Evolutionary conservation across 2,888 invertebrate genomes (phyloP).

Genomic region (Thymelicus sylvestris): DNA sequence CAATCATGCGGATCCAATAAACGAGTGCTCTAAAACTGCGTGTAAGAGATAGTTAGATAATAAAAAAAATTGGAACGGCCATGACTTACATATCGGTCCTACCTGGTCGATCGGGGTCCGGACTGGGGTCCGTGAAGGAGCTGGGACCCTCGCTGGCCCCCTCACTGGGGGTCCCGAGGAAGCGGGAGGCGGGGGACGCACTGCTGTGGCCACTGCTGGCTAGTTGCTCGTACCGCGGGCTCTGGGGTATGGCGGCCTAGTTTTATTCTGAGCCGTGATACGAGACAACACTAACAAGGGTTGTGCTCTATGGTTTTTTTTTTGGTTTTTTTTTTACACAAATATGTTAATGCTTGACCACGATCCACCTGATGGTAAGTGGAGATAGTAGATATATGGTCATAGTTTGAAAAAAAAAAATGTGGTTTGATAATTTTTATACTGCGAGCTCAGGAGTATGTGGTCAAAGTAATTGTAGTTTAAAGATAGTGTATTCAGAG

Average conservation of each 20-base stretch:
- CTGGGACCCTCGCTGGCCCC: conserved; percentile 56
- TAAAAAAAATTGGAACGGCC: conserved; percentile 81
- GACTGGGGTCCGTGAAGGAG: conserved; percentile 73
- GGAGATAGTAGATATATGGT: too few relatives aligned
- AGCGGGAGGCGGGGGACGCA: conserved; percentile 72
- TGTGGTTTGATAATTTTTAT: background rate
- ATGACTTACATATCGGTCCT: conserved; percentile 84
- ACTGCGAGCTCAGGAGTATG: background rate
- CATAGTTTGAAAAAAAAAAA: too few relatives aligned
- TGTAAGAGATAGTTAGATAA: conserved; percentile 55
- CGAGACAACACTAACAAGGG: too few relatives aligned
- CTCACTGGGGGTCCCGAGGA: conserved; percentile 73
- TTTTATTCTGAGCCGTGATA: background rate
- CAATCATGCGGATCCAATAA: conserved; percentile 18
- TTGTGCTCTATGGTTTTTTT: too few relatives aligned
- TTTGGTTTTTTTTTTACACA: too few relatives aligned
- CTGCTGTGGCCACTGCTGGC: conserved; percentile 80
- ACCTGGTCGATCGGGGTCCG: conserved; percentile 80
- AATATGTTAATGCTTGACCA: too few relatives aligned
- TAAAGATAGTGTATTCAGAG: too few relatives aligned
- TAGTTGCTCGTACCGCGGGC: conserved; percentile 80
- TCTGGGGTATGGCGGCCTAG: conserved; percentile 53
- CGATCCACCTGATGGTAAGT: too few relatives aligned
- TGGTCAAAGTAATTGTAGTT: too few relatives aligned
- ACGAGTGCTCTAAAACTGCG: conserved; percentile 30